Evolutionary conservation across 2,888 invertebrate species (phyloP).

Genomic region (Ypsolopha scabrella): DNA sequence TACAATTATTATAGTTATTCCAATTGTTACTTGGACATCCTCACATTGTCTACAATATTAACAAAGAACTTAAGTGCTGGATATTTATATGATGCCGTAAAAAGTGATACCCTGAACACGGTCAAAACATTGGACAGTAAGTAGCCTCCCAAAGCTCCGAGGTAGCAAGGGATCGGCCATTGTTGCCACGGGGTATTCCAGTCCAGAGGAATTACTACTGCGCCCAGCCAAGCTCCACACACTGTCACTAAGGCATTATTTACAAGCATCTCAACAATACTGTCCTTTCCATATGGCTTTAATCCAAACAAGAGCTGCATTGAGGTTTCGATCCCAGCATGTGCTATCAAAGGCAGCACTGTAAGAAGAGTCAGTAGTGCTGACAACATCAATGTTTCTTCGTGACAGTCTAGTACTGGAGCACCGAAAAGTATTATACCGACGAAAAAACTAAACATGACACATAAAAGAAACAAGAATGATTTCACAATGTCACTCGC

Average conservation of each 20-base stretch:
- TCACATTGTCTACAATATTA: conserved; percentile 31
- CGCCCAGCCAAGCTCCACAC: conserved; percentile 87
- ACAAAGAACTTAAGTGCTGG: conserved; percentile 38
- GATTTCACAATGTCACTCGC: conserved; percentile 65
- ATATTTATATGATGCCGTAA: conserved; percentile 43
- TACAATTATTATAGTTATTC: background rate
- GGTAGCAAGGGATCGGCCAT: conserved; percentile 80
- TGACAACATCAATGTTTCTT: conserved; percentile 77
- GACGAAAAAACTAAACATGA: conserved; percentile 66
- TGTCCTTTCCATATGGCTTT: conserved; percentile 57
- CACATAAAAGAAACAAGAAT: conserved; percentile 45
- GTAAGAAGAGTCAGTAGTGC: conserved; percentile 72
- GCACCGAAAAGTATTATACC: conserved; percentile 78
- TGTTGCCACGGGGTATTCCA: conserved; percentile 93
- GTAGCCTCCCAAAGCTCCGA: conserved; percentile 76
- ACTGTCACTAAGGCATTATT: conserved; percentile 70
- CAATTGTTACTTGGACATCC: background rate
- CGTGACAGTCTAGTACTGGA: conserved; percentile 71
- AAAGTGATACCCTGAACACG: conserved; percentile 50
- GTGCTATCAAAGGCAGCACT: conserved; percentile 72
- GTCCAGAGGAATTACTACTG: conserved; percentile 87
- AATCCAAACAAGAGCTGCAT: conserved; percentile 66
- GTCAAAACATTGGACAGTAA: conserved; percentile 66
- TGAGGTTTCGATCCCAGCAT: conserved; percentile 70
- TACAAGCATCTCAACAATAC: conserved; percentile 68